Evolutionary conservation across 1,140 invertebrate species (phyloP).

Genomic region (Rhopalosiphum padi): DNA sequence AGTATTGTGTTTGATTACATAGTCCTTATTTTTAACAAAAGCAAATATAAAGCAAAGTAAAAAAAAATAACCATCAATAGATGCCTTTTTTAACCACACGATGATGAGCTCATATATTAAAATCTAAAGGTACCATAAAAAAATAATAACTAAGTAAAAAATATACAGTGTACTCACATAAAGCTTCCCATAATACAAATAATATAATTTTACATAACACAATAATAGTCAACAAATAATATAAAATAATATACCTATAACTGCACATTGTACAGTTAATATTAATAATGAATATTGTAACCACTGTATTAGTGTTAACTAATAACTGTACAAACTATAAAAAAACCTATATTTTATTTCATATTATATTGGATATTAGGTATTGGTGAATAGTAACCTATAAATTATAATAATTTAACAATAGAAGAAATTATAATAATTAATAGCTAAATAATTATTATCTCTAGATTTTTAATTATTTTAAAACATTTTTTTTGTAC

Average conservation of each 20-base stretch:
- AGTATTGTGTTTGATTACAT: slow-evolving; percentile 44
- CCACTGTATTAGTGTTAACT: neutral
- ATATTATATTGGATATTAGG: no score
- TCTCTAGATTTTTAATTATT: no score
- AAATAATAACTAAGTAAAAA: neutral
- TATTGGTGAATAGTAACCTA: no score
- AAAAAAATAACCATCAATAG: neutral
- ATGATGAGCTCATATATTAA: neutral
- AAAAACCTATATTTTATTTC: no score
- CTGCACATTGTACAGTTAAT: no score
- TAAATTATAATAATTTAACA: no score
- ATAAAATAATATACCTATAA: neutral
- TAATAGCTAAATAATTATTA: no score
- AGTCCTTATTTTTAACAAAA: slow-evolving; percentile 27
- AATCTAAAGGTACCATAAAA: neutral
- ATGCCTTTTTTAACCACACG: neutral
- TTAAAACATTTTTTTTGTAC: no score
- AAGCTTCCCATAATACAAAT: neutral
- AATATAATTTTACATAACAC: neutral
- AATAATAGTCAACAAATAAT: neutral
- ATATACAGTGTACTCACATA: neutral
- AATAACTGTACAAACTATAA: no score
- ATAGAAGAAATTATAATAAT: no score
- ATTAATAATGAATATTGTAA: neutral
- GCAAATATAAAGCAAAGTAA: neutral